Percentiles rank a stretch among this genome's conserved stretches.
Conservation (phyloP, 2,888 invertebrate species). For the Cosmorhoe ocellata region DNA sequence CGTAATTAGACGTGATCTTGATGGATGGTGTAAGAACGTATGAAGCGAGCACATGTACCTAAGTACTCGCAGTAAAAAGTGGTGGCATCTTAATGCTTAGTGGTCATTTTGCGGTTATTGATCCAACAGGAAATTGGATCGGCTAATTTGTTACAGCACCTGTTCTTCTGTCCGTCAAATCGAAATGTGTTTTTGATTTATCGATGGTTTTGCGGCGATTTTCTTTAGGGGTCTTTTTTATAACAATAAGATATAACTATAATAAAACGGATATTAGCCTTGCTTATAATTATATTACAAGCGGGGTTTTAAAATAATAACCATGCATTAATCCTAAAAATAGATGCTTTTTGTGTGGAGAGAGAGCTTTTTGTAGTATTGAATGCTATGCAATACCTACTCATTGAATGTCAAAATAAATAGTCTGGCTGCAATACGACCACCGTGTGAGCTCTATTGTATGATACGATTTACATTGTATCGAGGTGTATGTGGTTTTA, state of each 20-base stretch:
- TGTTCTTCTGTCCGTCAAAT: conserved; percentile 17
- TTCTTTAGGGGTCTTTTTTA: no score
- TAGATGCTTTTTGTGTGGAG: background rate
- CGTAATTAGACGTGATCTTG: conserved; percentile 57
- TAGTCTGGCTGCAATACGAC: background rate
- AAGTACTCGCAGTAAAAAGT: conserved; percentile 18
- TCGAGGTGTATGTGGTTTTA: conserved; percentile 8
- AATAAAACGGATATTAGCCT: no score
- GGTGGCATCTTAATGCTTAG: conserved; percentile 18
- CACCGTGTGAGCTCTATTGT: background rate
- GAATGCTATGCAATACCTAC: background rate
- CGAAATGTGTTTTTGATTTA: conserved; percentile 11
- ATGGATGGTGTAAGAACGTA: conserved; percentile 45
- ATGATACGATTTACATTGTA: background rate
- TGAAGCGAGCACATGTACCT: background rate
- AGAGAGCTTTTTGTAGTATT: background rate
- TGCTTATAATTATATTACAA: no score
- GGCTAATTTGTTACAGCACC: conserved; percentile 23
- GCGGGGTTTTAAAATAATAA: no score
- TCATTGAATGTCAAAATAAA: background rate
- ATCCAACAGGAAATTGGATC: conserved; percentile 30
- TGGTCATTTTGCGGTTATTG: conserved; percentile 25
- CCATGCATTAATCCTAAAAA: background rate
- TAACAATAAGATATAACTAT: no score
- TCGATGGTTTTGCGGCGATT: conserved; percentile 4